These are phyloP conservation scores for Leucosticte australis DNA, from an alignment of 2,113 vertebrate species.

Conservation along the genomic window DNA sequence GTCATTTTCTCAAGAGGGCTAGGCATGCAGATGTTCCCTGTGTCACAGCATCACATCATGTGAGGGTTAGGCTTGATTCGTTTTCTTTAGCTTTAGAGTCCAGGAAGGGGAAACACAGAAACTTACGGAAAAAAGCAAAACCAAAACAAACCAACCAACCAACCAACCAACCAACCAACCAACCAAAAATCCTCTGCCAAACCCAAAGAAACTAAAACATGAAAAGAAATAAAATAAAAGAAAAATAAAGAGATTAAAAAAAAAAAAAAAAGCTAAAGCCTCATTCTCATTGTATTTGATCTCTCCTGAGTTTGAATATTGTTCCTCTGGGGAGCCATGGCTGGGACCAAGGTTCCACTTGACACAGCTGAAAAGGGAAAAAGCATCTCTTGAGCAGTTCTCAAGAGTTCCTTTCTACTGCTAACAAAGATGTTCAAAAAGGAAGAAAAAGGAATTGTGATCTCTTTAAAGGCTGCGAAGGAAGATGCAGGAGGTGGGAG, in stretches of 20 bases:
- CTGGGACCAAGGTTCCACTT: neutral
- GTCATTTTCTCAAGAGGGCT: neutral
- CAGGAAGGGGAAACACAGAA: neutral
- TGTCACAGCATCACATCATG: neutral
- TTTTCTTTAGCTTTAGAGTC: neutral
- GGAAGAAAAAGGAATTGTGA: neutral
- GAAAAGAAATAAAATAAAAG: fast-evolving
- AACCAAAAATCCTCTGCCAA: neutral
- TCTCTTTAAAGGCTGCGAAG: neutral
- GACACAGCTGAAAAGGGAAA: neutral
- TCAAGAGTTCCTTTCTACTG: neutral
- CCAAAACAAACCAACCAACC: neutral
- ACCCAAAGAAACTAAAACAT: neutral
- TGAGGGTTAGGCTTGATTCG: neutral
- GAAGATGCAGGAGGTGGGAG: neutral
- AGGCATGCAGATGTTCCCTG: neutral
- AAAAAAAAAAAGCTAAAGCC: neutral
- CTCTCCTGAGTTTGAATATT: neutral
- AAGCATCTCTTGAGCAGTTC: neutral
- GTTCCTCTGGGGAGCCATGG: neutral
- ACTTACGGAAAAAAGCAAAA: neutral
- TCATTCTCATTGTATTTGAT: neutral
- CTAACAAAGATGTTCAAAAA: neutral
- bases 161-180: neutral
- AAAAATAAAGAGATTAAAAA: fast-evolving